Evolutionary conservation across 2,113 vertebrate genomes (phyloP), one percentile per base, ranked within the genome.

Genomic region (Chionomys nivalis): DNA sequence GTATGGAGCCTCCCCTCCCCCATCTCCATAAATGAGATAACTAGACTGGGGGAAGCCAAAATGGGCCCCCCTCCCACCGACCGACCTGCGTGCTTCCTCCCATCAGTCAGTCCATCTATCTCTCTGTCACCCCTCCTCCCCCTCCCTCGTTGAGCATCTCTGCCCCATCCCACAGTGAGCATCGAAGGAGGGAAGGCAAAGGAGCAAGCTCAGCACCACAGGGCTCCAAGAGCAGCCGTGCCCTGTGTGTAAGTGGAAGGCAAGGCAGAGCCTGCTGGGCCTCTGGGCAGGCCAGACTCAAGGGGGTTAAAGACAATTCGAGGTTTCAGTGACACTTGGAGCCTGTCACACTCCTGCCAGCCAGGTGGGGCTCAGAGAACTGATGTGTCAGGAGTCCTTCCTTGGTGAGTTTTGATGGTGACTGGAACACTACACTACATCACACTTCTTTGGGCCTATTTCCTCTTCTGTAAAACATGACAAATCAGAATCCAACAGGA

Each of bases 1-100:
- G 98, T 98, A 98, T 97, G 98, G 97, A 98, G 98, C 97, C 91
- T 96, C 96, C 97, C 95, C 78, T 94, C 97, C 97, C 91, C 97
- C 97, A 92, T 9, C n/a, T 36, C 91, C 86, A 73, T 96, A 82
- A 94, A 88, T 52, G 3, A 96, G 97, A 98, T 98, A 96, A 98
- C 97, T 97, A 95, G 98, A 97, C 98, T n/a, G 97, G 96, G 94
- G 98, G 95, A 97, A 98, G 96, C 98, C 97, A 98, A 96, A 97
- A 96, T 95, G 93, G 97, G 97, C 96, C 97, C 49, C 49, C 96
- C 91, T 97, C 97, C 81, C 83, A 95, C 96, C 91, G 79, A 72
- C 86, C 94, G 97, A 70, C 87, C 75, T 49, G 91, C 82, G 16
- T 5, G 28, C 85, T 93, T 95, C 75, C 78, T 92, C 65, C 90